Evolutionary conservation across 2,888 invertebrate species (phyloP).

Genomic region (Mesoligia furuncula): DNA sequence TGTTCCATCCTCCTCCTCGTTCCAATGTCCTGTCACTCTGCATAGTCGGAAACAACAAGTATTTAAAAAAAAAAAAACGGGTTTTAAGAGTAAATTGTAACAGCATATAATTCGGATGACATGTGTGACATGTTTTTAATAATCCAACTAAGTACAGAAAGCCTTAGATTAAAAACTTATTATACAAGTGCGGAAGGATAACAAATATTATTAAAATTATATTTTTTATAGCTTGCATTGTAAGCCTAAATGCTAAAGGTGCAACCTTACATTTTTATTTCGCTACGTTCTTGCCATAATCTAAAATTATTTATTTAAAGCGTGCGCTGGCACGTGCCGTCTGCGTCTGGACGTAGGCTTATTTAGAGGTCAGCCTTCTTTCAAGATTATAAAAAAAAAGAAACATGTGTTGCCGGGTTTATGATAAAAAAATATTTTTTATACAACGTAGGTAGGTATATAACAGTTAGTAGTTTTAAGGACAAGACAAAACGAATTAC

Average conservation of each 20-base stretch:
- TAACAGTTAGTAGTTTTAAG: background rate
- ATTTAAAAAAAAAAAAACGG: constrained; percentile 24
- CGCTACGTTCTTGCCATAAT: background rate
- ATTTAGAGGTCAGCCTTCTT: background rate
- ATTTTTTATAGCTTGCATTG: constrained; percentile 4
- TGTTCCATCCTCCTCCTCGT: too few species aligned
- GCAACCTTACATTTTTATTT: constrained; percentile 13
- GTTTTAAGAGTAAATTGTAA: background rate
- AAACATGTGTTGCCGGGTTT: constrained; percentile 11
- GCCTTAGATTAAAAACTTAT: constrained; percentile 29
- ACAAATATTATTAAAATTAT: constrained; percentile 15
- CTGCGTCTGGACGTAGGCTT: constrained; percentile 1
- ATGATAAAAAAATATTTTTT: background rate
- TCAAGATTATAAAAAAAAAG: background rate
- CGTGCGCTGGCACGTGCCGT: background rate
- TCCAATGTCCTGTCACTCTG: background rate
- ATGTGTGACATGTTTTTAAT: constrained; percentile 14
- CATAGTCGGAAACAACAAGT: background rate
- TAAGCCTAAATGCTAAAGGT: background rate
- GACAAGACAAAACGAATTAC: background rate
- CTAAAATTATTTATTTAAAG: background rate
- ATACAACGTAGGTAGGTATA: background rate
- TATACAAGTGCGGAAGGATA: constrained; percentile 18
- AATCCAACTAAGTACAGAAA: constrained; percentile 61
- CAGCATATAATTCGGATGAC: constrained; percentile 25